Base-by-base conservation (phyloP, 2,888 invertebrate species). In the Isotomurus palustris region DNA sequence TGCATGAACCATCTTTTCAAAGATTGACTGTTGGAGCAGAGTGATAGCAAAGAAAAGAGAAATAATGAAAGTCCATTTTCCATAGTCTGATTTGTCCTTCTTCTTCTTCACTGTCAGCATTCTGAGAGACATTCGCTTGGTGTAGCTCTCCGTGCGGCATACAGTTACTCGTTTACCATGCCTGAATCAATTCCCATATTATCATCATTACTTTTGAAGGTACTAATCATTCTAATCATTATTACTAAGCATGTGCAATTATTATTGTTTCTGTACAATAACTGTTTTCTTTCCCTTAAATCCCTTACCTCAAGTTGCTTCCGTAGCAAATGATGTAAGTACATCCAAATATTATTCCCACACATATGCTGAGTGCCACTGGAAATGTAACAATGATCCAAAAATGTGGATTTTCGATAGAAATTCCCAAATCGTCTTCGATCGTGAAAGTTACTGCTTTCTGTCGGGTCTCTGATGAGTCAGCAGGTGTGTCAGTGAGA, bases 51-150 rank as follows among this genome's bases (percentile, higher is more conserved):
- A 38, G 3, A 50, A 24, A n/a, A 50, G 5, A 17, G 25, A 50
- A n/a, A 50, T 12, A 14, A 38, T n/a, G 25, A 50, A 5, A 12
- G 50, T 50, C 50, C 50, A 50, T 24, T 25, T 36, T 22, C 50
- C 50, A 24, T 50, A 50, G 10, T 21, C 10, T 12, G 43, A 22
- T 22, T 43, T n/a, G n/a, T n/a, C n/a, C n/a, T n/a, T n/a, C n/a
- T n/a, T n/a, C n/a, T n/a, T n/a, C n/a, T n/a, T n/a, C n/a, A n/a
- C n/a, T n/a, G n/a, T n/a, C n/a, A n/a, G n/a, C n/a, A n/a, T n/a
- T n/a, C n/a, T n/a, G n/a, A n/a, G n/a, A n/a, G n/a, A n/a, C n/a
- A n/a, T n/a, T n/a, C n/a, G n/a, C n/a, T n/a, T n/a, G n/a, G n/a
- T n/a, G n/a, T n/a, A n/a, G n/a, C n/a, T n/a, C n/a, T n/a, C n/a